Conservation (phyloP, 2,113 vertebrate species). For the Siphamia tubifer region DNA sequence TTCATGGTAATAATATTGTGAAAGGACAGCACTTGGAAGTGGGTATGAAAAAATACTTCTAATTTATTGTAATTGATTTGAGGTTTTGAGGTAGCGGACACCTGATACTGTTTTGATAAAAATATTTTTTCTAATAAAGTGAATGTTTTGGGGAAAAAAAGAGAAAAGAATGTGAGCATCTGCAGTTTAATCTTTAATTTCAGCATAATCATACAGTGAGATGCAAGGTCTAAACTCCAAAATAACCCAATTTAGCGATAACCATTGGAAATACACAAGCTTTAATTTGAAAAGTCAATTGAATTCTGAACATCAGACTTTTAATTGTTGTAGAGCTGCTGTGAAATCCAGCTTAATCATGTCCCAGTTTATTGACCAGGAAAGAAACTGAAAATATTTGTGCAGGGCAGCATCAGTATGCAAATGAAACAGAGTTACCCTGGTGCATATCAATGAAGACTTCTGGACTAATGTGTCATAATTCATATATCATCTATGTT, state of each 20-base stretch:
- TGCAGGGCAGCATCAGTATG: background rate
- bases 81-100: no score
- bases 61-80: no score
- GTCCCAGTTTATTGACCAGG: no score
- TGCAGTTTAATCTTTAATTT: no score
- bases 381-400: background rate
- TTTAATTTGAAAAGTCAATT: background rate
- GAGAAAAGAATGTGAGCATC: no score
- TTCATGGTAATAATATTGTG: background rate
- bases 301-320: background rate
- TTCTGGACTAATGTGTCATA: background rate
- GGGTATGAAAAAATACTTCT: no score
- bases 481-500: background rate
- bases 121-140: no score
- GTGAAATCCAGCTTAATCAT: background rate
- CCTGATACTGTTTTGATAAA: no score
- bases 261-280: background rate
- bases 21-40: background rate
- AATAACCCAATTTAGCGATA: background rate
- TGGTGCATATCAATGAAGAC: background rate
- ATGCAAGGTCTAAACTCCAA: background rate
- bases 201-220: background rate
- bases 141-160: no score
- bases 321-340: background rate
- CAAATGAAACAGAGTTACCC: background rate